Percentiles rank a stretch among this genome's conserved stretches.
phyloP scores from a whole-genome alignment of 2,113 vertebrate genomes.

The Cottus gobio region DNA sequence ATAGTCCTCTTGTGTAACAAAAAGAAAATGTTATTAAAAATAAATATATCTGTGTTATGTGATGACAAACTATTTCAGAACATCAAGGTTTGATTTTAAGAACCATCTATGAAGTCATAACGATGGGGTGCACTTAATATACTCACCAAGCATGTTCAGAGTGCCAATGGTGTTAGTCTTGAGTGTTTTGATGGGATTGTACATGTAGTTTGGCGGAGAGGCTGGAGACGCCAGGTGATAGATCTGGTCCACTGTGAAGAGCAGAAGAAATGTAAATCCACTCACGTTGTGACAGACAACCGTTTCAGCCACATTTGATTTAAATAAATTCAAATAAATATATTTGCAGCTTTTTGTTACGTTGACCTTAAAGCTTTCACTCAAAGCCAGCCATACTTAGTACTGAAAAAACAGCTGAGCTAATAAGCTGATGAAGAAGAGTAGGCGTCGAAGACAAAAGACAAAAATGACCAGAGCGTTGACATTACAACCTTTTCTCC shows the following conservation, averaged over 20 bases:
- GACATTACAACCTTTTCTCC: not conserved
- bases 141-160: constrained; percentile 97
- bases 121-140: not conserved
- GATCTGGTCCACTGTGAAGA: constrained; percentile 93
- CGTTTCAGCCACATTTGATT: not conserved
- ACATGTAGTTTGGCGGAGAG: constrained; percentile 99
- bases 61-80: not conserved
- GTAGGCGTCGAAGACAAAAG: not conserved
- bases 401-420: not conserved
- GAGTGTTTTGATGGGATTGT: constrained; percentile 98
- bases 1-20: not conserved
- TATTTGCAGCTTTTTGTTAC: not conserved
- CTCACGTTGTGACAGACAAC: not conserved
- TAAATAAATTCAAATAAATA: too few relatives aligned
- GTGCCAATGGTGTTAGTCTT: constrained; percentile 99
- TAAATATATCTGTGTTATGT: not conserved
- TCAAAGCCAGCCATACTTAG: not conserved
- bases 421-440: not conserved
- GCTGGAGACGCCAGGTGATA: constrained; percentile 98
- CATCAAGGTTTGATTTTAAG: not conserved
- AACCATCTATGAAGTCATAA: not conserved
- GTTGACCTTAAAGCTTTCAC: not conserved
- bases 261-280: not conserved
- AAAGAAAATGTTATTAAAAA: not conserved
- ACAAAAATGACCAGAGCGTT: not conserved